phyloP scores from a whole-genome alignment of 2,113 vertebrate species.

The Paramormyrops kingsleyae region DNA sequence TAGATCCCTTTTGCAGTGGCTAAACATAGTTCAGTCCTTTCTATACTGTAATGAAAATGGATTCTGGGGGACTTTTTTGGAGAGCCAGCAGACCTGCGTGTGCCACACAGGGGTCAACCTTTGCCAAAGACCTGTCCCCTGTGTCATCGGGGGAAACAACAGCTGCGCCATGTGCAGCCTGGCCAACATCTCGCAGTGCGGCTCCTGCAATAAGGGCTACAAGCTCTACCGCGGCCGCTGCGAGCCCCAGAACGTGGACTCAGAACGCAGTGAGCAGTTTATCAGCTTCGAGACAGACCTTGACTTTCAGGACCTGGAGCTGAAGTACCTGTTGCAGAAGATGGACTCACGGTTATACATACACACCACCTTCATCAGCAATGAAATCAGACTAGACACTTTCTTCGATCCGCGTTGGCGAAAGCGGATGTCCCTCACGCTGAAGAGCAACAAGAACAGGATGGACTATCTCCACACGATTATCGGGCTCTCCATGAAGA shows the following conservation, averaged over 20 bases:
- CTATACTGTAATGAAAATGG: slow-evolving; percentile 98
- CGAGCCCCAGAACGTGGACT: slow-evolving; percentile 97
- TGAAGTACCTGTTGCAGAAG: slow-evolving; percentile 95
- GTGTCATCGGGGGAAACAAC: slow-evolving; percentile 95
- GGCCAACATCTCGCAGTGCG: slow-evolving; percentile 95
- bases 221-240: slow-evolving; percentile 95
- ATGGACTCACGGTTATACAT: slow-evolving; percentile 97
- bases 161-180: slow-evolving; percentile 99
- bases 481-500: slow-evolving; percentile 95
- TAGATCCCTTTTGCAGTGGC: slow-evolving; percentile 97
- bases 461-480: slow-evolving; percentile 99
- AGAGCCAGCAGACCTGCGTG: slow-evolving; percentile 91
- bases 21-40: slow-evolving; percentile 92
- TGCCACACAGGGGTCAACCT: slow-evolving; percentile 88
- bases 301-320: slow-evolving; percentile 97
- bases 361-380: slow-evolving; percentile 98
- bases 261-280: slow-evolving; percentile 96
- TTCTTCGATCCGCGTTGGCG: slow-evolving; percentile 98
- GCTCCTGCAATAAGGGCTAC: slow-evolving; percentile 98
- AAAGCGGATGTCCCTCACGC: slow-evolving; percentile 95
- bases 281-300: slow-evolving; percentile 98
- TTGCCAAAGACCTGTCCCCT: slow-evolving; percentile 94
- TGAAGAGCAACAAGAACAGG: slow-evolving; percentile 98
- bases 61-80: slow-evolving; percentile 96
- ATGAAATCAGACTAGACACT: slow-evolving; percentile 94